phyloP scores from a whole-genome alignment of 2,797 vertebrate genomes.

The Enteromius anoplus region DNA sequence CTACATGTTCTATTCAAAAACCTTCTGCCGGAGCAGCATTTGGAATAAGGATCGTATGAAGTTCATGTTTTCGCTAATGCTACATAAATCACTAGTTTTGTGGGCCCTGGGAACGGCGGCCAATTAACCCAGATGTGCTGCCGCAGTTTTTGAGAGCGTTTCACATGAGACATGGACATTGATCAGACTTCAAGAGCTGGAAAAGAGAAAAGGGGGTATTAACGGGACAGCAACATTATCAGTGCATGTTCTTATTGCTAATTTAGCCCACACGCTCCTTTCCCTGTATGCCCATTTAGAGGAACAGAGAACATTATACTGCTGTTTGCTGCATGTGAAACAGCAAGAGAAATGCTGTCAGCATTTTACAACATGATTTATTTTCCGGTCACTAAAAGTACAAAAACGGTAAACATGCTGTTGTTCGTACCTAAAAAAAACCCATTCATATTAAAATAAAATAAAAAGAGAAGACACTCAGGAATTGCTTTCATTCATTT shows the following conservation, averaged over 20 bases:
- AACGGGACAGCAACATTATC: constrained; percentile 27
- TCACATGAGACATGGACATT: constrained; percentile 29
- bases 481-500: not conserved
- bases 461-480: not conserved
- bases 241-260: constrained; percentile 27
- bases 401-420: not conserved
- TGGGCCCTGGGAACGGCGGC: constrained; percentile 13
- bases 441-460: not conserved
- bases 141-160: constrained; percentile 31
- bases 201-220: constrained; percentile 10
- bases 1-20: constrained; percentile 25
- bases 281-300: constrained; percentile 22
- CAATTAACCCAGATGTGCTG: constrained; percentile 50
- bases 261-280: constrained; percentile 20
- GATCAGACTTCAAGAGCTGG: constrained; percentile 32
- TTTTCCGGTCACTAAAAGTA: not conserved
- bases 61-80: constrained; percentile 39
- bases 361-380: not conserved
- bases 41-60: constrained; percentile 19
- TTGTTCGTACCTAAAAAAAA: not conserved
- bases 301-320: not conserved
- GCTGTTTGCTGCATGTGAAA: constrained; percentile 1
- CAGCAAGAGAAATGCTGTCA: not conserved
- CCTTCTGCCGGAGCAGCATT: constrained; percentile 1
- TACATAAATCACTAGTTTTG: constrained; percentile 27